phyloP scores from a whole-genome alignment of 2,113 vertebrate genomes.

The Antigone vipio region DNA sequence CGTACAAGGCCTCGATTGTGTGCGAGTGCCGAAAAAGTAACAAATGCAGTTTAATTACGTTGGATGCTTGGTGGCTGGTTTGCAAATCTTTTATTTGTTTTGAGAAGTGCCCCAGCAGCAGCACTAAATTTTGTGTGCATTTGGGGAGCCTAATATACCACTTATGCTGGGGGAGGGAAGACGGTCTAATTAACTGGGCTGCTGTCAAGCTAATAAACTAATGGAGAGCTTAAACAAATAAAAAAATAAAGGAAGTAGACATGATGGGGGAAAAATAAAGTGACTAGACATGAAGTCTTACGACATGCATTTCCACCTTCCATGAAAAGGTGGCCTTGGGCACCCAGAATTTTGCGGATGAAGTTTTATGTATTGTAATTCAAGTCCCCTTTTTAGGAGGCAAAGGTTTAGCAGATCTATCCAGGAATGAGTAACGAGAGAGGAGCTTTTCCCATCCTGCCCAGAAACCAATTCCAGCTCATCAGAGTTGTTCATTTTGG shows the following conservation, averaged over 20 bases:
- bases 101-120: constrained; percentile 70
- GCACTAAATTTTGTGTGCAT: constrained; percentile 76
- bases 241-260: constrained; percentile 68
- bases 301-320: constrained; percentile 20
- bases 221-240: constrained; percentile 73
- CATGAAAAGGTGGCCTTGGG: constrained; percentile 6
- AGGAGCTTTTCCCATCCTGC: constrained; percentile 63
- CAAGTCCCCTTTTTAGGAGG: constrained; percentile 41
- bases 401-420: constrained; percentile 43
- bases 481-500: constrained; percentile 68
- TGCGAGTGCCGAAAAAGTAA: constrained; percentile 71
- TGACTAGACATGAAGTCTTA: constrained; percentile 54
- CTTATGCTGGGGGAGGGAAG: constrained; percentile 67
- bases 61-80: constrained; percentile 78
- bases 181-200: constrained; percentile 72
- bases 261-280: constrained; percentile 54
- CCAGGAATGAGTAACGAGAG: constrained; percentile 59
- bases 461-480: constrained; percentile 68
- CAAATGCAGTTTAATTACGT: constrained; percentile 82
- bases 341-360: neutral
- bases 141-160: constrained; percentile 58
- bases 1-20: constrained; percentile 81
- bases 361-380: neutral
- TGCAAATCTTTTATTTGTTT: constrained; percentile 84
- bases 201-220: constrained; percentile 76